phyloP scores from a whole-genome alignment of 2,797 vertebrate species.

The Poeciliopsis infans region DNA sequence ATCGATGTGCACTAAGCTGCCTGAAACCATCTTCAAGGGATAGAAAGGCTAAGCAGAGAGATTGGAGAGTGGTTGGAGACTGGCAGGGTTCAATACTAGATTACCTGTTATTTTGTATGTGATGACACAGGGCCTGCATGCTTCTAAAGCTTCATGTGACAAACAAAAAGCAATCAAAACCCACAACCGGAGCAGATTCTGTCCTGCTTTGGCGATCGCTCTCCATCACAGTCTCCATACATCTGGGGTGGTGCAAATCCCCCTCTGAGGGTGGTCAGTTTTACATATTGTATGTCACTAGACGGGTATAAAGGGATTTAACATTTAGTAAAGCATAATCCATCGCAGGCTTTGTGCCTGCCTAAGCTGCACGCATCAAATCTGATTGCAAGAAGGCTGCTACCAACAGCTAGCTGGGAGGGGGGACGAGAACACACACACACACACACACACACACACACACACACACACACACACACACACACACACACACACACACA shows the following conservation, averaged over 20 bases:
- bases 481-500: not conserved
- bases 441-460: conserved; percentile 20
- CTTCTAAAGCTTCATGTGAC: conserved; percentile 52
- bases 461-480: not conserved
- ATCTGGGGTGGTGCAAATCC: conserved; percentile 71
- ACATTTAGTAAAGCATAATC: conserved; percentile 84
- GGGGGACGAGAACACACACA: conserved; percentile 30
- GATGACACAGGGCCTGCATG: conserved; percentile 39
- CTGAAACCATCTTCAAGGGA: conserved; percentile 68
- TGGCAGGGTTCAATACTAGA: conserved; percentile 54
- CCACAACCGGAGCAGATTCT: conserved; percentile 36
- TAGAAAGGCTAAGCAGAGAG: conserved; percentile 63
- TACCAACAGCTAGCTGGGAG: conserved; percentile 67
- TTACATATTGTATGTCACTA: conserved; percentile 85
- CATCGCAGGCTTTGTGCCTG: conserved; percentile 79
- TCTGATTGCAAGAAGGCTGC: conserved; percentile 81
- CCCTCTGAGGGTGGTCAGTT: conserved; percentile 83
- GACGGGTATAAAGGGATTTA: conserved; percentile 85
- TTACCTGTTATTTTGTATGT: conserved; percentile 56
- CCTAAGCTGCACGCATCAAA: conserved; percentile 81
- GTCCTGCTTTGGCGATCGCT: conserved; percentile 14
- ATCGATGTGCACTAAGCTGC: conserved; percentile 71
- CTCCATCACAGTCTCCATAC: conserved; percentile 29
- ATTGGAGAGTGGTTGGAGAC: conserved; percentile 45
- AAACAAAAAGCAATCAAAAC: conserved; percentile 65